Conservation (phyloP, 2,888 invertebrate genomes). For the Phrixothrix hirtus region DNA sequence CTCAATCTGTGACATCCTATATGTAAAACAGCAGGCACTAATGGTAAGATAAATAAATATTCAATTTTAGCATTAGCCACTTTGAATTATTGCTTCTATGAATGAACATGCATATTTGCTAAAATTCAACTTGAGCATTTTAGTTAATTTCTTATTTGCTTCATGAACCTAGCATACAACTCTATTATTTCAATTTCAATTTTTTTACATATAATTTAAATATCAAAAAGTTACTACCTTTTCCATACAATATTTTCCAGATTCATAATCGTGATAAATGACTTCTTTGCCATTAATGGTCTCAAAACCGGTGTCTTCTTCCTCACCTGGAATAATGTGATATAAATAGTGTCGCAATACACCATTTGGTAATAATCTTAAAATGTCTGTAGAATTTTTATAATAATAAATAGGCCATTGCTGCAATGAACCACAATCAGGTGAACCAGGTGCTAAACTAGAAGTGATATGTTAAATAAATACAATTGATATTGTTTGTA, state of each 20-base stretch:
- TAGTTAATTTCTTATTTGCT: too few species aligned
- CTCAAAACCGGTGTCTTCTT: slow-evolving; percentile 54
- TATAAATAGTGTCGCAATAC: slow-evolving; percentile 73
- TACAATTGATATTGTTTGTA: not conserved
- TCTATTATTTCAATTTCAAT: too few species aligned
- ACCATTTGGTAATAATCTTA: slow-evolving; percentile 71
- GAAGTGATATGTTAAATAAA: slow-evolving; percentile 26
- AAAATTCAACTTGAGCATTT: too few species aligned
- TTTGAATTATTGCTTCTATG: too few species aligned
- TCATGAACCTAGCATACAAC: too few species aligned
- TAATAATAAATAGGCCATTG: slow-evolving; percentile 70
- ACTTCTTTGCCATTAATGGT: slow-evolving; percentile 56
- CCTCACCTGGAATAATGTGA: slow-evolving; percentile 56
- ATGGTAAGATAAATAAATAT: too few species aligned
- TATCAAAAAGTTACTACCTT: slow-evolving; percentile 66
- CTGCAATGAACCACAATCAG: slow-evolving; percentile 72
- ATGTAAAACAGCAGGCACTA: too few species aligned
- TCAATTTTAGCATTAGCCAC: too few species aligned
- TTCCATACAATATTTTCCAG: slow-evolving; percentile 80
- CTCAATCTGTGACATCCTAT: too few species aligned
- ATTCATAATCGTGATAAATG: slow-evolving; percentile 70
- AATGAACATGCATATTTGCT: too few species aligned
- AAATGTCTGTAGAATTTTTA: slow-evolving; percentile 62
- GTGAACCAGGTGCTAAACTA: slow-evolving; percentile 66
- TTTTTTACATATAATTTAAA: slow-evolving; percentile 28